Evolutionary conservation across 2,797 vertebrate genomes (phyloP), one percentile per base, ranked within the genome.

Genomic region (Bovichtus diacanthus): DNA sequence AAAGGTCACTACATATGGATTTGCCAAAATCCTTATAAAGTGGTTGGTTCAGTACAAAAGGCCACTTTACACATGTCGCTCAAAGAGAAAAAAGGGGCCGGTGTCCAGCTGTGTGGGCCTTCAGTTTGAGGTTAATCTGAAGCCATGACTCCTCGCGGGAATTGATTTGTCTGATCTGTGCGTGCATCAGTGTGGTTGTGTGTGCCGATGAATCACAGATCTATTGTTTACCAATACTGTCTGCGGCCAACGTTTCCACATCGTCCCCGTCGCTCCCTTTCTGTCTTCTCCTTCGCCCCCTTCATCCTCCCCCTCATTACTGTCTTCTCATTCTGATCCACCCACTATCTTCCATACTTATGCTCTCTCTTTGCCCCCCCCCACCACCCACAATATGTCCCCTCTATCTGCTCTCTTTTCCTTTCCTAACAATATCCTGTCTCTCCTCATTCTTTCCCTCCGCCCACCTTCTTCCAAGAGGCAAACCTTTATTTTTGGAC

Each of bases 401-500:
- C 78, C 63, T 78, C 71, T 58, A 70, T 78, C 63, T 46, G 21
- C 76, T 76, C 62, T 70, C 63, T 63, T 66, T 59, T 70, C 69
- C 64, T 74, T 66, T 34, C 74, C 81, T 70, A 76, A 87, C 87
- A 90, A 91, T 87, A 81, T 84, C 72, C 79, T 61, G 76, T 80
- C 43, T 34, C 76, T 53, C 60, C 70, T 63, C 51, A 31, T 64
- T 69, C 43, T 65, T 53, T 36, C 69, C 80, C 71, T 85, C 82
- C 70, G 19, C 73, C 81, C 74, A 80, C 77, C 44, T 75, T 44
- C 77, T 50, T 86, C 71, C 71, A 49, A 29, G 76, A 86, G 84
- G 83, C 81, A 82, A 82, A 81, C 82, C 80, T 85, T 83, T 89
- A 73, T 89, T 87, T 83, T 82, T 67, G 81, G 84, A 80, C 67